Percentiles rank a stretch among this genome's conserved stretches.
Conservation (phyloP, 1,140 invertebrate genomes). For the Pseudomyrmex flavicornis region DNA sequence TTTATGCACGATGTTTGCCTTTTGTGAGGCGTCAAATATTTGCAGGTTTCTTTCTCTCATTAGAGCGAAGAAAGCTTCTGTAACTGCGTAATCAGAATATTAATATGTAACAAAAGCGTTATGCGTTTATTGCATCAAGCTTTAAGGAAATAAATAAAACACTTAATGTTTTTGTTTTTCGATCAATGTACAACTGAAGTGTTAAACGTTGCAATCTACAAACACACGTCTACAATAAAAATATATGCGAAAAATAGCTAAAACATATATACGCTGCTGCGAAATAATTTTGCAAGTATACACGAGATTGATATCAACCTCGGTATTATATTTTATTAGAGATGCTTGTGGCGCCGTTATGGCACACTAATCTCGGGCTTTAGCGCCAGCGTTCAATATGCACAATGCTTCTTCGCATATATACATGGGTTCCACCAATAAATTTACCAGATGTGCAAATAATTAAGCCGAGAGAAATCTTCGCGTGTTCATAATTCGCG, state of each 20-base stretch:
- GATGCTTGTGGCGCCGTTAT: constrained; percentile 20
- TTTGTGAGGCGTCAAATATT: constrained; percentile 17
- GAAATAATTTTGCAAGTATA: neutral
- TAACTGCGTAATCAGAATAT: neutral
- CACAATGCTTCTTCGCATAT: constrained; percentile 48
- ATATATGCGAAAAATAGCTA: neutral
- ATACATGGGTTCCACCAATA: constrained; percentile 37
- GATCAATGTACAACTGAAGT: too few relatives aligned
- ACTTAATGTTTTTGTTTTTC: too few relatives aligned
- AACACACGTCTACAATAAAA: neutral
- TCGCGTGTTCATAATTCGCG: neutral
- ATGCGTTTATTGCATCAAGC: too few relatives aligned
- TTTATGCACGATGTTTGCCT: constrained; percentile 1
- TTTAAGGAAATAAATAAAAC: too few relatives aligned
- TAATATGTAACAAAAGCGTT: neutral
- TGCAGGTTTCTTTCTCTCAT: constrained; percentile 1
- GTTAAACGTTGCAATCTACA: too few relatives aligned
- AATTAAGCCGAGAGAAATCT: constrained; percentile 40
- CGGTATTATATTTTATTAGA: constrained; percentile 30
- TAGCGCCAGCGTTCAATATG: constrained; percentile 25
- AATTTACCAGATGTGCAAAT: constrained; percentile 48
- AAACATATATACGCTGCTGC: neutral
- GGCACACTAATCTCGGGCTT: constrained; percentile 43
- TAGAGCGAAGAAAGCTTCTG: constrained; percentile 2
- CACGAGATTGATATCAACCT: constrained; percentile 3